Evolutionary conservation across 1,140 invertebrate genomes (phyloP).

Genomic region (Euschistus heros): DNA sequence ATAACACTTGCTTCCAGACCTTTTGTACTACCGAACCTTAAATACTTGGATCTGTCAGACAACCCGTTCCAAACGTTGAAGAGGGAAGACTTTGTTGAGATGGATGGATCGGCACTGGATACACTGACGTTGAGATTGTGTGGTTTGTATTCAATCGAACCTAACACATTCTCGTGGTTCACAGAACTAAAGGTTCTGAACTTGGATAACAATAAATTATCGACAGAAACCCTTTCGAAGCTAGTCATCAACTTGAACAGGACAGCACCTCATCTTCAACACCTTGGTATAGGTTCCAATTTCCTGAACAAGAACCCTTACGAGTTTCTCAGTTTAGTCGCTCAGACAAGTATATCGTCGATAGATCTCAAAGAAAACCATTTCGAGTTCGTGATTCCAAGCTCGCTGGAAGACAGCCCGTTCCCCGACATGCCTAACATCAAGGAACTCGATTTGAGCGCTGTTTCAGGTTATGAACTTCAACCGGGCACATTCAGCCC

Average conservation of each 20-base stretch:
- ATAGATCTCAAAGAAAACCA: neutral
- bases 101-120: neutral
- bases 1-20: conserved; percentile 5
- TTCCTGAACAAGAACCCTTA: neutral
- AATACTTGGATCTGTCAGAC: conserved; percentile 12
- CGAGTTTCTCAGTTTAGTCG: neutral
- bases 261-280: neutral
- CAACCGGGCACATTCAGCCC: neutral
- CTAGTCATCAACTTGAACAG: neutral
- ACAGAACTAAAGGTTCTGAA: neutral
- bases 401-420: neutral
- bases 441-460: neutral
- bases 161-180: conserved; percentile 21
- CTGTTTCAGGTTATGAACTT: neutral
- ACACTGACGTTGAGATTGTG: neutral
- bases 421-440: neutral
- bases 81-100: neutral
- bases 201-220: conserved; percentile 2
- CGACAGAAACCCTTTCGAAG: neutral
- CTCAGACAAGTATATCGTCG: neutral
- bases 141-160: neutral
- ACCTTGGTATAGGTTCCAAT: neutral
- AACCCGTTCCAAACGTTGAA: neutral
- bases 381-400: neutral
- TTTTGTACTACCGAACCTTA: conserved; percentile 2